Evolutionary conservation across 2,797 vertebrate species (phyloP).

Genomic region (Alosa sapidissima): DNA sequence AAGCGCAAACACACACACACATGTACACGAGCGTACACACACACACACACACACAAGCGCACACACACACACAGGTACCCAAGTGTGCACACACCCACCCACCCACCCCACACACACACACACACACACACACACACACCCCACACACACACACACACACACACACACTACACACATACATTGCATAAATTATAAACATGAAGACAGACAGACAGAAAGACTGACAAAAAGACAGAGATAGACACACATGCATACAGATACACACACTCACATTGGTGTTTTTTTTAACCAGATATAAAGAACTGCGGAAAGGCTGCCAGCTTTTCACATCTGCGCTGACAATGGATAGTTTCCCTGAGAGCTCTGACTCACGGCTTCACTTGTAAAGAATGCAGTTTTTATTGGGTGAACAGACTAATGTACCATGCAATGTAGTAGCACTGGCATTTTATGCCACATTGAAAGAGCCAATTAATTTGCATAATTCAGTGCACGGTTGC

Average conservation of each 20-base stretch:
- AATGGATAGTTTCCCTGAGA: conserved; percentile 84
- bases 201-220: not conserved
- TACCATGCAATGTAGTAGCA: conserved; percentile 96
- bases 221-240: not conserved
- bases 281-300: conserved; percentile 40
- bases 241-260: conserved; percentile 40
- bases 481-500: conserved; percentile 94
- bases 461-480: conserved; percentile 99
- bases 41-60: not conserved
- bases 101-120: not conserved
- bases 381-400: conserved; percentile 89
- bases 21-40: too few relatives aligned
- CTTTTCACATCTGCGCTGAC: conserved; percentile 78
- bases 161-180: not conserved
- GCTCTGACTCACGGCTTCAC: conserved; percentile 81
- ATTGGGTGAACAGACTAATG: conserved; percentile 98
- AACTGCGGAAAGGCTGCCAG: conserved; percentile 70
- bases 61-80: not conserved
- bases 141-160: not conserved
- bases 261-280: conserved; percentile 37
- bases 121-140: not conserved
- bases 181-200: not conserved
- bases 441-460: conserved; percentile 99
- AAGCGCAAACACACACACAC: not conserved
- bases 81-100: too few relatives aligned